Conservation (phyloP, 1,140 invertebrate species). For the Atta colombica region DNA sequence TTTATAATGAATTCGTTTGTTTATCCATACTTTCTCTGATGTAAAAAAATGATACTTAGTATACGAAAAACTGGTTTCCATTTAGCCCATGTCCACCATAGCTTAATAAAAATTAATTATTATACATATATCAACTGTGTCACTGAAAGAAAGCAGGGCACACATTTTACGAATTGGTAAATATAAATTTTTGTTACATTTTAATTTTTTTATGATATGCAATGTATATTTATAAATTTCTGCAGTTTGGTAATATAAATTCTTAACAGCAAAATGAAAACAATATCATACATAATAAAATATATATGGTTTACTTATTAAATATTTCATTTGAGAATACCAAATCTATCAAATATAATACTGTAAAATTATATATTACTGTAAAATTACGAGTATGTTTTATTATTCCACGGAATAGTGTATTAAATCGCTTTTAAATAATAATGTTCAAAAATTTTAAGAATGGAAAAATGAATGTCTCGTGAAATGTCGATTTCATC, state of each 20-base stretch:
- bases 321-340: background rate
- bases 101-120: slow-evolving; percentile 36
- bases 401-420: background rate
- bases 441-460: slow-evolving; percentile 1
- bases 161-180: slow-evolving; percentile 12
- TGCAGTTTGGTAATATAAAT: background rate
- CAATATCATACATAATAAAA: background rate
- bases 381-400: background rate
- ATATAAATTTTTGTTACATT: background rate
- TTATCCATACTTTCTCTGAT: slow-evolving; percentile 1
- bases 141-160: slow-evolving; percentile 2
- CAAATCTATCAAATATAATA: background rate
- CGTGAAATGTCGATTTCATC: slow-evolving; percentile 24
- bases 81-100: background rate
- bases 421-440: background rate
- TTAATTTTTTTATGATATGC: background rate
- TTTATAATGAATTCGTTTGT: background rate
- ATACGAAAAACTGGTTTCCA: background rate
- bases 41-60: background rate
- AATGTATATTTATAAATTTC: background rate
- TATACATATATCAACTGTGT: background rate
- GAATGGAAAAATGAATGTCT: slow-evolving; percentile 7
- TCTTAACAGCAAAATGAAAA: background rate
- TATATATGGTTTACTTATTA: background rate
- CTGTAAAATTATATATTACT: background rate